Base-by-base conservation (phyloP, 2,113 vertebrate genomes). In the Aegotheles bennettii region DNA sequence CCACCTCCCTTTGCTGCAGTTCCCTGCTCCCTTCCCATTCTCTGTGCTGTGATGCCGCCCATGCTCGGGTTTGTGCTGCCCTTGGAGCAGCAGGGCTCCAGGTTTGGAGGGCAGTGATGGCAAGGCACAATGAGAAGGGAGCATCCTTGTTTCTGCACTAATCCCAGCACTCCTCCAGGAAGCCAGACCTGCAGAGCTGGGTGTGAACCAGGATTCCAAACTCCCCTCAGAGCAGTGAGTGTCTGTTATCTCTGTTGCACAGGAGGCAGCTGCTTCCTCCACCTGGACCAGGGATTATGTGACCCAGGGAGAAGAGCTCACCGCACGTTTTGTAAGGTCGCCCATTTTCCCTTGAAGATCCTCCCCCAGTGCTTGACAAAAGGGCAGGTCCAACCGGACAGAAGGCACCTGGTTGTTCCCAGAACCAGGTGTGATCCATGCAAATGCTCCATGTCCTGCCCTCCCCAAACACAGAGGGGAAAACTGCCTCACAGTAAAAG, bases 341-440 rank as follows among this genome's bases (percentile, higher is more conserved):
- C 25, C 31, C 23, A 8, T 90, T 65, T 92, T 28, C 31, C n/a
- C 54, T 28, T 0, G 2, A 42, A 86, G 59, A 65, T 74, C 76
- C 68, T 86, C 71, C 78, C 90, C n/a, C 45, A 59, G 64, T 45
- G 23, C 51, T 86, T 87, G 56, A 71, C 78, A 70, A 73, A 83
- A 81, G 80, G 81, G 80, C 87, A 74, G 67, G 90, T 78, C 80
- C 13, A 35, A 17, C 85, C 31, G 76, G 76, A 36, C 77, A 69
- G 70, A 60, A 85, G 64, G 29, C 73, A 88, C 14, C 53, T 29
- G 15, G 28, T 25, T 2, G 0, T 69, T 93, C 47, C 88, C 67
- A 91, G 87, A 73, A 77, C 4, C 45, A 57, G 89, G 38, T 0
- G 2, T 67, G 38, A 63, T 9, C 28, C 26, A 16, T 65, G 47